phyloP scores from a whole-genome alignment of 2,113 vertebrate genomes.

The Ceuthmochares aereus region DNA sequence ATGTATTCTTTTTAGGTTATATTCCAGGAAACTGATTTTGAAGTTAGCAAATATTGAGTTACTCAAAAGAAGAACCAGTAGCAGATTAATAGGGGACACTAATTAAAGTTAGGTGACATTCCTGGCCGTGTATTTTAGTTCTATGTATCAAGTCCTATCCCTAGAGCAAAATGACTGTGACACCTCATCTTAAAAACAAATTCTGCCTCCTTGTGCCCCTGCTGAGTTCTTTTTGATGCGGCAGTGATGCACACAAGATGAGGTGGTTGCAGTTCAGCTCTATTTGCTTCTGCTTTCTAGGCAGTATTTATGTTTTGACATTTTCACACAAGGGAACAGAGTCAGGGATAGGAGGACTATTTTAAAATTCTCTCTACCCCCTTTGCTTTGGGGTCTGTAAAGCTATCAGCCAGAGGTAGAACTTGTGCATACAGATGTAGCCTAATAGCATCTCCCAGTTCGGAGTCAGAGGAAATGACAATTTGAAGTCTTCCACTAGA shows the following conservation, averaged over 20 bases:
- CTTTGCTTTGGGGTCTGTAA: background rate
- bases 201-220: background rate
- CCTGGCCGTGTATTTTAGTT: background rate
- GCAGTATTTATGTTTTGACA: constrained; percentile 26
- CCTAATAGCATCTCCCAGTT: background rate
- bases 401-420: background rate
- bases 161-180: background rate
- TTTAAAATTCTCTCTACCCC: background rate
- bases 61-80: background rate
- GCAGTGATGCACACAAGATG: background rate
- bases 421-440: background rate
- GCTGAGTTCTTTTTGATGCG: background rate
- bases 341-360: background rate
- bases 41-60: background rate
- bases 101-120: background rate
- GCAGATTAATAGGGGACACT: background rate
- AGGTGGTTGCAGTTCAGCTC: background rate
- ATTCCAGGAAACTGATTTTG: background rate
- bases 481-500: background rate
- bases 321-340: constrained; percentile 17
- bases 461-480: background rate
- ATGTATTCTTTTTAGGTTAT: background rate
- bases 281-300: constrained; percentile 14
- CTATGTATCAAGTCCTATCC: background rate
- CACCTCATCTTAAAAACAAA: background rate